Evolutionary conservation across 2,797 vertebrate species (phyloP).

Genomic region (Carapus acus): DNA sequence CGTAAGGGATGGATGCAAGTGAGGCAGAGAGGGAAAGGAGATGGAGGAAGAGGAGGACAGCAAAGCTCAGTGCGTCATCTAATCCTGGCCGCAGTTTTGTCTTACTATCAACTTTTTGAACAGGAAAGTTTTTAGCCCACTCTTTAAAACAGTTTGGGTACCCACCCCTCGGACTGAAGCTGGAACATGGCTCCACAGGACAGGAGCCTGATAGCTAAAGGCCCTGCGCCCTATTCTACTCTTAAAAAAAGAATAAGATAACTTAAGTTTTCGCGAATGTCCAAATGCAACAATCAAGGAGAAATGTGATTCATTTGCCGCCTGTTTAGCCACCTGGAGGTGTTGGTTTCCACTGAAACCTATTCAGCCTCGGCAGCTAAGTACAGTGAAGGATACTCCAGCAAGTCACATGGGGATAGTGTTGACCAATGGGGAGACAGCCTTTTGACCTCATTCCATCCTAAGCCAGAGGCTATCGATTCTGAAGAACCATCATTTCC

Average conservation of each 20-base stretch:
- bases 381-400: slow-evolving; percentile 50
- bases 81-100: no score
- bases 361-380: slow-evolving; percentile 25
- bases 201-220: slow-evolving; percentile 23
- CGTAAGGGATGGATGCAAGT: no score
- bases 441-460: slow-evolving; percentile 31
- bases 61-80: no score
- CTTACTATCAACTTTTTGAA: no score
- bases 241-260: neutral
- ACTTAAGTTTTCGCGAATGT: no score
- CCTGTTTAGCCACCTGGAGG: slow-evolving; percentile 20
- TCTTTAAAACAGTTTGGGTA: no score
- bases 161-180: no score
- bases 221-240: slow-evolving; percentile 9
- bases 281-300: slow-evolving; percentile 14
- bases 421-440: slow-evolving; percentile 32
- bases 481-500: slow-evolving; percentile 36
- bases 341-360: slow-evolving; percentile 10
- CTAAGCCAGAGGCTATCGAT: slow-evolving; percentile 55
- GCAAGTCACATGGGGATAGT: slow-evolving; percentile 21
- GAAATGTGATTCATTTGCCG: slow-evolving; percentile 35
- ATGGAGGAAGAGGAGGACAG: no score
- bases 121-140: no score
- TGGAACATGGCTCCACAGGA: slow-evolving; percentile 16
- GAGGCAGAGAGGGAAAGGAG: no score